These are phyloP conservation scores for Cyrtorhinus lividipennis DNA, from an alignment of 1,140 invertebrate species.

Conservation along the genomic window DNA sequence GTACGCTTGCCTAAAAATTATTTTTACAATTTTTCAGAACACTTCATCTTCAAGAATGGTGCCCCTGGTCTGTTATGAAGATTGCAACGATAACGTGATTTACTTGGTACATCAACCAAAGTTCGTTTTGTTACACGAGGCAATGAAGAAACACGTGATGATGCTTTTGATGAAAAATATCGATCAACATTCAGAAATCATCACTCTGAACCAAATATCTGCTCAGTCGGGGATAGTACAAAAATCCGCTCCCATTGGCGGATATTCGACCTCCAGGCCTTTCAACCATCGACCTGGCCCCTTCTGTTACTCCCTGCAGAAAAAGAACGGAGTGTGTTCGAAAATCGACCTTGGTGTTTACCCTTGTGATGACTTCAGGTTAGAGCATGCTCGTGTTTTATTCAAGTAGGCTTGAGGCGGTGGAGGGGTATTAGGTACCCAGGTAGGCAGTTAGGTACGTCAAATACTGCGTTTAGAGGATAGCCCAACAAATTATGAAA, in stretches of 20 bases:
- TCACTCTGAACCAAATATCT: background rate
- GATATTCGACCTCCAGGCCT: background rate
- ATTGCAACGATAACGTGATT: background rate
- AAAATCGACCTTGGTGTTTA: background rate
- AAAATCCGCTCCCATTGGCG: background rate
- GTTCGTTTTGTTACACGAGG: background rate
- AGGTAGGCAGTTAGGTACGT: no score
- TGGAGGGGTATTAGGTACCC: no score
- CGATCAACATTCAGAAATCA: background rate
- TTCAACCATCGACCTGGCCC: background rate
- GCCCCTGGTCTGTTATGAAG: background rate
- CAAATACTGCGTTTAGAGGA: background rate
- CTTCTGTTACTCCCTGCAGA: background rate
- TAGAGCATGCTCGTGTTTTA: background rate
- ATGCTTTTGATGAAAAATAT: background rate
- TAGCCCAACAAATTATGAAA: background rate
- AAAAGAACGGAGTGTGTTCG: background rate
- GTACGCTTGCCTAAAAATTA: no score
- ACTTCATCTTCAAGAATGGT: no score
- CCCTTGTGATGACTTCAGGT: background rate
- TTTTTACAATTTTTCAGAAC: no score
- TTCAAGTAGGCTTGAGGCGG: background rate
- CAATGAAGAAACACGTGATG: background rate
- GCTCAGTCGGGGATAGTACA: background rate
- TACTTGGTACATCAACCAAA: background rate